Percentiles rank a stretch among this genome's conserved stretches.
Conservation (phyloP, 2,113 vertebrate species). For the Phyllostomus hastatus region DNA sequence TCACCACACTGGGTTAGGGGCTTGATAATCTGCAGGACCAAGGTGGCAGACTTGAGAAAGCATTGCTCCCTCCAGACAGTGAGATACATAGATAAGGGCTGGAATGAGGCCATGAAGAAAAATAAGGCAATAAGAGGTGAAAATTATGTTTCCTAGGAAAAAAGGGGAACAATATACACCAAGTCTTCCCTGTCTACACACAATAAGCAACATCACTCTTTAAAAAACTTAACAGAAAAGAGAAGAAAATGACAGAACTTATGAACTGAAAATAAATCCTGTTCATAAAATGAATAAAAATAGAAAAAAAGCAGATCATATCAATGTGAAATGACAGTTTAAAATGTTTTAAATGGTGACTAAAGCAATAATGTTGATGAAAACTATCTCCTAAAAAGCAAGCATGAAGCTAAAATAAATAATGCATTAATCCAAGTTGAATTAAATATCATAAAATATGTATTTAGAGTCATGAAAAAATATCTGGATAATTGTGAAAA, state of each 20-base stretch:
- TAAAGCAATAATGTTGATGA: neutral
- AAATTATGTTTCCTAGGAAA: neutral
- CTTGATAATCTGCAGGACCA: neutral
- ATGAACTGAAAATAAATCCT: neutral
- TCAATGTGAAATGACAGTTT: neutral
- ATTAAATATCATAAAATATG: neutral
- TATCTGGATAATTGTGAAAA: neutral
- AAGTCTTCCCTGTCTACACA: neutral
- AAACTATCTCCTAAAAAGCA: neutral
- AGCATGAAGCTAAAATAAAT: neutral
- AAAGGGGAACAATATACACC: neutral
- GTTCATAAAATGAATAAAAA: neutral
- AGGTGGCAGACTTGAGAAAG: neutral
- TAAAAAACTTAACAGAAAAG: neutral
- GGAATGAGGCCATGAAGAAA: neutral
- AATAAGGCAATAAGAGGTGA: neutral
- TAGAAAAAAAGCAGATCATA: neutral
- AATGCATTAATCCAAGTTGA: neutral
- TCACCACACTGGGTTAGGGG: neutral
- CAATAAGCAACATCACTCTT: neutral
- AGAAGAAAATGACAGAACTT: neutral
- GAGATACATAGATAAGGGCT: neutral
- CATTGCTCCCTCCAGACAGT: neutral
- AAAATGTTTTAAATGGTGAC: neutral
- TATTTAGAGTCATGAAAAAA: neutral